Conservation (phyloP, 2,113 vertebrate genomes). For the Talpa occidentalis region DNA sequence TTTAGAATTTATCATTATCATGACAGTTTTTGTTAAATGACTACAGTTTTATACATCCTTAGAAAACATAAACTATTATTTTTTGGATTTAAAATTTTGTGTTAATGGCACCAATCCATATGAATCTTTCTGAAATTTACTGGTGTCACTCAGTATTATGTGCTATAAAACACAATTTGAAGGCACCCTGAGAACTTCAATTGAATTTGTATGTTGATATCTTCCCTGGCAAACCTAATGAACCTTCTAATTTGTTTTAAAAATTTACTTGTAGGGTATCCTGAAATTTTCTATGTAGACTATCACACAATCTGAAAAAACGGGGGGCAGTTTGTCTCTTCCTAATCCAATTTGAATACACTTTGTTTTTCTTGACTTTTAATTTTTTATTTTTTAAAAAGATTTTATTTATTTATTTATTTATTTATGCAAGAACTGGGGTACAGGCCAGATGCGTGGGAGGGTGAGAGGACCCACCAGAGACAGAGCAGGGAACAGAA, state of each 20-base stretch:
- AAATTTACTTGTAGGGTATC: background rate
- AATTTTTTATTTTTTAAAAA: too few species aligned
- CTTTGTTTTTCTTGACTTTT: background rate
- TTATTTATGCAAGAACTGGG: too few species aligned
- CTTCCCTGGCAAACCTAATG: background rate
- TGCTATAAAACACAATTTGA: slow-evolving; percentile 8
- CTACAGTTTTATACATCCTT: background rate
- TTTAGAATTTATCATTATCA: background rate
- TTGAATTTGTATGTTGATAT: background rate
- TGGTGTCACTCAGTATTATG: background rate
- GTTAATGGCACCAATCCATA: background rate
- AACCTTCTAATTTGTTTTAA: background rate
- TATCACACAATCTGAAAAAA: background rate
- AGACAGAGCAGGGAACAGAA: too few species aligned
- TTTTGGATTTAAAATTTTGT: background rate
- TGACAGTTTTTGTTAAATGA: background rate
- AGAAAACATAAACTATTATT: background rate
- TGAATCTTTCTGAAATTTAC: background rate
- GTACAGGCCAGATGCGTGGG: too few species aligned
- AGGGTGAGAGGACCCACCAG: too few species aligned
- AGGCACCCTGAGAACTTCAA: background rate
- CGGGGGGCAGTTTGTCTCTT: background rate
- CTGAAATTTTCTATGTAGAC: background rate
- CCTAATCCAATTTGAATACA: background rate
- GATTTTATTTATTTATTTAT: too few species aligned